Base-by-base conservation (phyloP, 1,140 invertebrate genomes). In the Mesaphorura yosii region DNA sequence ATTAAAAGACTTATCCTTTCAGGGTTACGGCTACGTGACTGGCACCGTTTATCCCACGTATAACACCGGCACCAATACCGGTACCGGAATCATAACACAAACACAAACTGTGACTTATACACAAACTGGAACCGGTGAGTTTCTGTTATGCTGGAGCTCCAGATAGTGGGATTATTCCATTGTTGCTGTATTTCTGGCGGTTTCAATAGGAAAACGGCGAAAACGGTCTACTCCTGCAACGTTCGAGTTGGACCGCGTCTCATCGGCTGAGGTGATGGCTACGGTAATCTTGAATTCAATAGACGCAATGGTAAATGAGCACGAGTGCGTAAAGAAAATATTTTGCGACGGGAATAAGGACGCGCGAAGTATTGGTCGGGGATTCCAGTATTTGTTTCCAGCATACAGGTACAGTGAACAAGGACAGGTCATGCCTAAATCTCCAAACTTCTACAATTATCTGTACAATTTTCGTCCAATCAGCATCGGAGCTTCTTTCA, bases 311-410 rank as follows among this genome's bases (percentile, higher is more conserved):
- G 37, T 52, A 10, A 10, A 57, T 2, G 41, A 63, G 29, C 42
- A 63, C 29, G 60, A 63, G 50, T 63, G 60, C 31, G 3, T 59
- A 4, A 25, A 51, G 23, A 54, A 54, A 39, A 26, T 52, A 2
- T 53, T 63, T 20, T 63, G 60, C 47, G 57, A 63, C 17, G 57
- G 57, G 31, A 63, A 59, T 53, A 44, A 48, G 2, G 54, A 63
- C 44, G 53, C 57, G 0, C 51, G 37, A 48, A 22, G 59, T 20
- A 48, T 57, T 20, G 47, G 51, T 6, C 37, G 20, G n/a, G 51
- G 57, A 34, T 63, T 59, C 37, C 34, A 63, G 26, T 55, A 49
- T 22, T 15, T 59, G 7, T 55, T 59, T 42, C 60, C 60, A 19
- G 31, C 41, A 7, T 55, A 53, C 39, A 59, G 60, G 60, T 62